Percentiles rank a stretch among this genome's conserved stretches.
These are phyloP conservation scores for Aplysia californica DNA, from an alignment of 1,140 invertebrate species.

Conservation along the genomic window DNA sequence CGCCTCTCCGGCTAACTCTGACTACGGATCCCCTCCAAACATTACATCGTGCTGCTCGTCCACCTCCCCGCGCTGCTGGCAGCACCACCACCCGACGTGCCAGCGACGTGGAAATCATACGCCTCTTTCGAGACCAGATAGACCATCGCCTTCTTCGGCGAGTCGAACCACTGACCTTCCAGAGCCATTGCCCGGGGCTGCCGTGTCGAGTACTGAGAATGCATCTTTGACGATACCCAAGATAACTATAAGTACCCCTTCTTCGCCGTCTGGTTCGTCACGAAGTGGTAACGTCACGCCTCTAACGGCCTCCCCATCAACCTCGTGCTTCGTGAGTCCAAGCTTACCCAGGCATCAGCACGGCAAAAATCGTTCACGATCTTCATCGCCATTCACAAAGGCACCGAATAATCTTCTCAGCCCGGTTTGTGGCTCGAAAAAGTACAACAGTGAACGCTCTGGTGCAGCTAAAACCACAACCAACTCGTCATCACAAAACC, in stretches of 20 bases:
- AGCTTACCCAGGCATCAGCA: background rate
- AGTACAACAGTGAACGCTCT: background rate
- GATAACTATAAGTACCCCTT: slow-evolving; percentile 3
- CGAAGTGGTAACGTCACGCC: background rate
- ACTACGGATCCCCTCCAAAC: slow-evolving; percentile 11
- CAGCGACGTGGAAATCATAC: too few relatives aligned
- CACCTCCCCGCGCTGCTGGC: background rate
- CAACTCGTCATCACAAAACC: background rate
- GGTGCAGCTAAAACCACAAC: background rate
- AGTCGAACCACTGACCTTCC: too few relatives aligned
- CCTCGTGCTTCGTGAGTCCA: slow-evolving; percentile 9
- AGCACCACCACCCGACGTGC: background rate
- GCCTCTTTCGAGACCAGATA: too few relatives aligned
- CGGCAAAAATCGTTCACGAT: background rate
- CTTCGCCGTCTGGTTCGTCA: background rate
- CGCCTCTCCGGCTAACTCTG: background rate
- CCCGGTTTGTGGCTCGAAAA: too few relatives aligned
- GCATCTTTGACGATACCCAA: background rate
- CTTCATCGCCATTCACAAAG: background rate
- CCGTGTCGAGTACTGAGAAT: too few relatives aligned
- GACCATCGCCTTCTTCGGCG: too few relatives aligned
- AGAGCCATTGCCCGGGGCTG: too few relatives aligned
- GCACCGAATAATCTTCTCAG: slow-evolving; percentile 1
- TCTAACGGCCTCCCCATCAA: background rate
- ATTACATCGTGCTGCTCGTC: background rate